Base-by-base conservation (phyloP, 2,888 invertebrate species). In the Melanostoma mellinum region DNA sequence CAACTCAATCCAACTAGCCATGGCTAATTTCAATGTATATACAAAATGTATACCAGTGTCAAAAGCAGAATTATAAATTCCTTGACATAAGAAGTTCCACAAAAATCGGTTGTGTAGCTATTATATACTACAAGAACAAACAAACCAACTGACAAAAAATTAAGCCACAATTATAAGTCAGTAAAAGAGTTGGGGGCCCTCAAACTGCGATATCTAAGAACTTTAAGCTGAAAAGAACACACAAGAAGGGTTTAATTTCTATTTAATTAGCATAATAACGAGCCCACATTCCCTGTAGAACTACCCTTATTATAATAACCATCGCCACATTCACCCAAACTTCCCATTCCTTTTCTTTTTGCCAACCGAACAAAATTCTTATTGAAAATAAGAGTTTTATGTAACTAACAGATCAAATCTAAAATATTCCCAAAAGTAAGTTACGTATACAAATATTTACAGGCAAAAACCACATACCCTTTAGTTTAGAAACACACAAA, bases 251-350 rank as follows among this genome's bases (percentile, higher is more conserved):
- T 63, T 63, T 9, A 20, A 50, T 63, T 48, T 20, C 30, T 38
- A 63, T 50, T 63, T 63, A 63, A 63, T 63, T 63, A 63, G 50
- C 50, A 63, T 63, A 63, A 48, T 48, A 63, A 61, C 5, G 20
- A 32, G 46, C 36, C 46, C 46, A 46, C 6, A 36, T 32, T 32
- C 40, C 40, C 9, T 6, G 1, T n/a, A 42, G 10, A 55, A 44
- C 20, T 36, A 38, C 63, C 63, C 50, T 63, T 10, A 63, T 50
- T 50, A 63, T 50, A 46, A 20, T 20, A 63, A 48, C 50, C 50
- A 63, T 50, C 50, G 32, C 50, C 61, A 8, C n/a, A 1, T 36
- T 10, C 58, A 35, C 35, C 10, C 6, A 10, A n/a, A 60, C n/a
- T 35, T 60, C 8, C 20, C 20, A n/a, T 20, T 20, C 20, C 20